Base-by-base conservation (phyloP, 2,888 invertebrate species). In the Eristalis intricaria region DNA sequence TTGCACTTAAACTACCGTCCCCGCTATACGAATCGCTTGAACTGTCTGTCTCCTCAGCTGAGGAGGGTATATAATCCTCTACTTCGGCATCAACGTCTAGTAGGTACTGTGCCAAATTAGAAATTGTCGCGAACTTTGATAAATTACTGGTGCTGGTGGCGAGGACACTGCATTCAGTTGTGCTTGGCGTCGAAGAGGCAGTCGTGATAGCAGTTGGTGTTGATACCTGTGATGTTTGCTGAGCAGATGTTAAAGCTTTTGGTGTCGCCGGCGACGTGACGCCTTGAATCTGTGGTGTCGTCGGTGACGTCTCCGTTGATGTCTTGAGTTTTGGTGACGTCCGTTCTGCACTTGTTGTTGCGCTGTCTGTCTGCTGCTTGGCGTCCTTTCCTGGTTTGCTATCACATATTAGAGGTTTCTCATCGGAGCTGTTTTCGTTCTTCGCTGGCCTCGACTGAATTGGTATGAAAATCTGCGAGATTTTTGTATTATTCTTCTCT, bases 71-170 rank as follows among this genome's bases (percentile, higher is more conserved):
- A 91, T 92, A 93, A 89, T 93, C 93, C 89, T 92, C 92, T 91
- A 93, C 90, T 88, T 93, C 93, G 89, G 93, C 93, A 90, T 92
- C 91, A 89, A 93, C 93, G 92, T 92, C 92, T 91, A 91, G 91
- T 90, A 93, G 91, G 91, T 90, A 93, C 90, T 92, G 92, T 92
- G 93, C 93, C 91, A 93, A 92, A 92, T 93, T 92, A 90, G 91
- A 91, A 91, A 93, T 91, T 91, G 93, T 93, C 89, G 92, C 91
- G 90, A 93, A 93, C 91, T 93, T 93, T 91, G 93, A 90, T 92
- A 93, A 91, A 91, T 91, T 91, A 90, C 91, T 91, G 91, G 90
- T 90, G 90, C 90, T 89, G 90, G 90, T 90, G 35, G 68, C 75
- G 88, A 89, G 89, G 86, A 79, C 84, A 82, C 69, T 74, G 61